Evolutionary conservation across 2,113 vertebrate genomes (phyloP).

Genomic region (Xiphophorus maculatus): DNA sequence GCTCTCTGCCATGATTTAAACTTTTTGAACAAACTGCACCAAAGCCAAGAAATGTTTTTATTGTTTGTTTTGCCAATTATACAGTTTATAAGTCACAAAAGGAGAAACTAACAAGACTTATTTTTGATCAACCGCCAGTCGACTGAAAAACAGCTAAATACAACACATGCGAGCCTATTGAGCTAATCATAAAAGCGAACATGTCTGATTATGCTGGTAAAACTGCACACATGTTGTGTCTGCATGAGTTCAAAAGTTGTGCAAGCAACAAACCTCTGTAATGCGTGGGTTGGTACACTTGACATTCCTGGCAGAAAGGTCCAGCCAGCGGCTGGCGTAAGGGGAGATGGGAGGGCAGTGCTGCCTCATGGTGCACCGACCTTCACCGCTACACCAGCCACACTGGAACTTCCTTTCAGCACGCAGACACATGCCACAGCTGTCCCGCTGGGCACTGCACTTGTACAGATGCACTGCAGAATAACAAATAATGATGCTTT

Average conservation of each 20-base stretch:
- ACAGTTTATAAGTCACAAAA: background rate
- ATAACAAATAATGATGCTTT: background rate
- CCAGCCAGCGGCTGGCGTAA: slow-evolving; percentile 85
- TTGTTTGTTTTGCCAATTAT: background rate
- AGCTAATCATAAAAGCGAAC: background rate
- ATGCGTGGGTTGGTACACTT: slow-evolving; percentile 96
- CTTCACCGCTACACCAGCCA: slow-evolving; percentile 91
- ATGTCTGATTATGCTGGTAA: background rate
- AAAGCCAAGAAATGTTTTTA: background rate
- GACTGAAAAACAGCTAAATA: background rate
- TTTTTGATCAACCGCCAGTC: background rate
- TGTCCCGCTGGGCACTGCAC: slow-evolving; percentile 92
- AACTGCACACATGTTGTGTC: slow-evolving; percentile 3
- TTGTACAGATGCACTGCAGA: slow-evolving; percentile 94
- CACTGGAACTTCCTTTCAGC: slow-evolving; percentile 92
- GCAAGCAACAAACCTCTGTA: slow-evolving; percentile 83
- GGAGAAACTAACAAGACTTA: background rate
- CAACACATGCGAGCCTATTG: background rate
- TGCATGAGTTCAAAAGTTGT: background rate
- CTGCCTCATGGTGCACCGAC: slow-evolving; percentile 85
- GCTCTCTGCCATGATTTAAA: background rate
- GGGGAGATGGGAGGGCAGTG: slow-evolving; percentile 80
- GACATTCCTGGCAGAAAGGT: slow-evolving; percentile 87
- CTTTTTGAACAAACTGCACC: slow-evolving; percentile 1
- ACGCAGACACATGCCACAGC: slow-evolving; percentile 95